Evolutionary conservation across 2,888 invertebrate species (phyloP).

Genomic region (Scaptomyza polygonia): DNA sequence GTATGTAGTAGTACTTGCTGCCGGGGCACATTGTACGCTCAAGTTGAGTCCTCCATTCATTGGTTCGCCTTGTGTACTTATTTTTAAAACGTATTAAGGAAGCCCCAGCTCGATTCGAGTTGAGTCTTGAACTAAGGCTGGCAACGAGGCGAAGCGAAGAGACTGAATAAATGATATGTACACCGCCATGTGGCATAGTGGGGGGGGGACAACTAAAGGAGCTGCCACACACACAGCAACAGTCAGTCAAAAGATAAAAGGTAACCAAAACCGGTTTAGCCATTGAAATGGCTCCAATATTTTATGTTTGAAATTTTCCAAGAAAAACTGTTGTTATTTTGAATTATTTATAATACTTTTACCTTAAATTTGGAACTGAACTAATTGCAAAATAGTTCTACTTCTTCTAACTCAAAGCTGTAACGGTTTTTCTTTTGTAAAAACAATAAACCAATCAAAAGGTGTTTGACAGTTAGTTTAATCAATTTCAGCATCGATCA

Average conservation of each 20-base stretch:
- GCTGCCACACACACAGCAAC: background rate
- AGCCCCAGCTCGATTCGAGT: conserved; percentile 36
- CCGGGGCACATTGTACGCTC: conserved; percentile 55
- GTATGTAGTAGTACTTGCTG: conserved; percentile 10
- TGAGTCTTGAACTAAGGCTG: conserved; percentile 11
- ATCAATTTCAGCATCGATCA: conserved; percentile 1
- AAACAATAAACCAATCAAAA: conserved; percentile 8
- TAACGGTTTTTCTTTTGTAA: background rate
- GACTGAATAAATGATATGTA: conserved; percentile 55
- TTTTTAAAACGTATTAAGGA: conserved; percentile 75
- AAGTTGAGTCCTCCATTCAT: conserved; percentile 47
- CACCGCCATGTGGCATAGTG: conserved; percentile 35
- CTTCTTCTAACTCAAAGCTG: background rate
- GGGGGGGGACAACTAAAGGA: conserved; percentile 24
- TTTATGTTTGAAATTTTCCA: background rate
- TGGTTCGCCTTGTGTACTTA: conserved; percentile 53
- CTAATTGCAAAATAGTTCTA: too few relatives aligned
- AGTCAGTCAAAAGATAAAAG: conserved; percentile 9
- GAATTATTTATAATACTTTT: too few relatives aligned
- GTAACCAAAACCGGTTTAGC: conserved; percentile 19
- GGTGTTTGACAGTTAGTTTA: background rate
- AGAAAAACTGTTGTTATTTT: too few relatives aligned
- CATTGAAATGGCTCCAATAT: conserved; percentile 26
- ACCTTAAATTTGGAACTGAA: too few relatives aligned
- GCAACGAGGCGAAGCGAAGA: conserved; percentile 33